Base-by-base conservation (phyloP, 2,113 vertebrate genomes). In the Andinoacara biseriatus region DNA sequence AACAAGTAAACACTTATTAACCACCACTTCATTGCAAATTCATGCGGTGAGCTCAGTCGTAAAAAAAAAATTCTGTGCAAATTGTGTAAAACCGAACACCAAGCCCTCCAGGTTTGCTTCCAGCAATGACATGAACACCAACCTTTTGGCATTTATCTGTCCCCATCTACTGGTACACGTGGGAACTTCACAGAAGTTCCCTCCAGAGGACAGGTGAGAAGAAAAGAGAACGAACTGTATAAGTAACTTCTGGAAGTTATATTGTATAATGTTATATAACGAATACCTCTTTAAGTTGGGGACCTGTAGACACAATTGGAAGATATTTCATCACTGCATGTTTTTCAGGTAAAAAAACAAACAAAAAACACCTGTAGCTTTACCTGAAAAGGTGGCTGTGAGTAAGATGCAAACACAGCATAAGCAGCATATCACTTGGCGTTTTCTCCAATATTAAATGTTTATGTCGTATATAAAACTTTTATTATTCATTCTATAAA, bases 121-220 rank as follows among this genome's bases (percentile, higher is more conserved):
- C 33, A 58, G 22, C 35, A 17, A 1, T 38, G 38, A 58, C n/a
- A 8, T 4, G 18, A 54, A 31, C 38, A n/a, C 7, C 54, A 22
- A 74, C 22, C n/a, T 57, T 61, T 15, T 29, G 20, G 79, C 10
- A 31, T 58, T 46, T 35, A 58, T 79, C 14, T 89, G 49, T 57
- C 89, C 8, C 89, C 93, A 90, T 89, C 93, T 94, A 88, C 91
- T 93, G 94, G 94, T 63, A 6, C 54, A 2, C 15, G 35, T 17
- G 49, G 29, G 82, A 31, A 81, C 72, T 57, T 81, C 82, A 57
- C 79, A 85, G 59, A 79, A 87, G 80, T 78, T 24, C 80, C 80
- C 57, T 63, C 78, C 79, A 75, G 86, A 79, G 80, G 81, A 80
- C 20, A 58, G 33, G 58, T 31, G 26, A 49, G 20, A 33, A 29